phyloP scores from a whole-genome alignment of 2,797 vertebrate species.

The Anolis apletophallus region DNA sequence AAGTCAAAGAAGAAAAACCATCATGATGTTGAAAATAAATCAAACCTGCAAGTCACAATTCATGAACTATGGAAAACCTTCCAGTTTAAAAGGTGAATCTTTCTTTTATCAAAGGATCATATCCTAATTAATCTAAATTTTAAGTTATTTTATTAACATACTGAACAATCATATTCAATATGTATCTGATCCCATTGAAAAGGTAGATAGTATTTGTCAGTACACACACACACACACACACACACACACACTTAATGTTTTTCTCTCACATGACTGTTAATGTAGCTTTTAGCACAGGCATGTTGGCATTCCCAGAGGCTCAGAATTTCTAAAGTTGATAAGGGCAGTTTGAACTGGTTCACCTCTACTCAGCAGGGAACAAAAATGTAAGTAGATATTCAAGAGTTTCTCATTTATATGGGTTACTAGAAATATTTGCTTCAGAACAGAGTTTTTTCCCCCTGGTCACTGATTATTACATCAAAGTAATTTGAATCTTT shows the following conservation, averaged over 20 bases:
- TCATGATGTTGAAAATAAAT: conserved; percentile 85
- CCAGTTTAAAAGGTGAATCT: conserved; percentile 87
- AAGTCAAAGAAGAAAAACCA: conserved; percentile 64
- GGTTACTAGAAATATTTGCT: neutral
- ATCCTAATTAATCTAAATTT: neutral
- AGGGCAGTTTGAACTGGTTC: neutral
- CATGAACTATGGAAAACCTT: conserved; percentile 91
- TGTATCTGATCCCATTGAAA: too few species aligned
- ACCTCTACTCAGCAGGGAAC: neutral
- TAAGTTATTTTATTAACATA: neutral
- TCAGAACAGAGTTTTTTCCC: neutral
- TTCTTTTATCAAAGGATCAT: neutral
- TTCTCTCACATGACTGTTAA: neutral
- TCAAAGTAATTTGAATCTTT: neutral
- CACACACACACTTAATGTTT: neutral
- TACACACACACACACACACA: too few species aligned
- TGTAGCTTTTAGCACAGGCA: neutral
- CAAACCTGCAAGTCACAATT: conserved; percentile 86
- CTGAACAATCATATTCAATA: too few species aligned
- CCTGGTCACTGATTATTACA: neutral
- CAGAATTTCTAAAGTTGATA: neutral
- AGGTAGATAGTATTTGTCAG: neutral
- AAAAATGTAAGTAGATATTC: neutral
- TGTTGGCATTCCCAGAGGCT: neutral
- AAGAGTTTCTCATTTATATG: neutral